These are phyloP conservation scores for Papilio machaon DNA, from an alignment of 1,140 invertebrate genomes.

Conservation along the genomic window DNA sequence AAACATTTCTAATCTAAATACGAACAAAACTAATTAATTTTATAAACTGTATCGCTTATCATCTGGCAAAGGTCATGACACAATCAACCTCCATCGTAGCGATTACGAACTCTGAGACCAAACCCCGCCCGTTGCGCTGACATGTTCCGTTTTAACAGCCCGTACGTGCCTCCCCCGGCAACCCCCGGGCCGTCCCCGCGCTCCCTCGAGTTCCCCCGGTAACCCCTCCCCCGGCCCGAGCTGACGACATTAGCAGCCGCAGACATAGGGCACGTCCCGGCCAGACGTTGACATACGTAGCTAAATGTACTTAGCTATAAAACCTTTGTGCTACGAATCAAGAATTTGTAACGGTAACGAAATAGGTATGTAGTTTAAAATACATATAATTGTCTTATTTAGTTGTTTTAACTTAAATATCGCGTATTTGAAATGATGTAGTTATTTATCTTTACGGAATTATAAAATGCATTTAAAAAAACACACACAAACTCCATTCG, in stretches of 20 bases:
- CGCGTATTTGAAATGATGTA: neutral
- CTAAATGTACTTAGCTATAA: slow-evolving; percentile 39
- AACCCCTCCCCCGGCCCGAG: slow-evolving; percentile 47
- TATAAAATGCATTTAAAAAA: too few relatives aligned
- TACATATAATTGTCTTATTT: neutral
- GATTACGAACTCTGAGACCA: slow-evolving; percentile 58
- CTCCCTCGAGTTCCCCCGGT: slow-evolving; percentile 33
- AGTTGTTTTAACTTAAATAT: neutral
- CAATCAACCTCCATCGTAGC: slow-evolving; percentile 70
- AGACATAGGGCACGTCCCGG: slow-evolving; percentile 70
- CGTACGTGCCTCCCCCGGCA: slow-evolving; percentile 60
- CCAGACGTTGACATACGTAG: slow-evolving; percentile 68
- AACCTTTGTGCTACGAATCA: slow-evolving; percentile 29
- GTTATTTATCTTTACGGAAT: too few relatives aligned
- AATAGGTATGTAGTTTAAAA: slow-evolving; percentile 19
- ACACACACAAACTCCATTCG: too few relatives aligned
- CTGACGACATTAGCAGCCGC: slow-evolving; percentile 79
- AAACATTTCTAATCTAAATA: neutral
- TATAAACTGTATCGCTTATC: slow-evolving; percentile 43
- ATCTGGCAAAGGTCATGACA: slow-evolving; percentile 66
- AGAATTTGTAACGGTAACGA: slow-evolving; percentile 26
- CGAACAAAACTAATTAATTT: slow-evolving; percentile 5
- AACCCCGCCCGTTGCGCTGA: slow-evolving; percentile 67
- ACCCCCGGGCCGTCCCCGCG: slow-evolving; percentile 39
- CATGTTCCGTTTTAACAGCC: slow-evolving; percentile 79